phyloP scores from a whole-genome alignment of 2,797 vertebrate species.

The Lepus townsendii region DNA sequence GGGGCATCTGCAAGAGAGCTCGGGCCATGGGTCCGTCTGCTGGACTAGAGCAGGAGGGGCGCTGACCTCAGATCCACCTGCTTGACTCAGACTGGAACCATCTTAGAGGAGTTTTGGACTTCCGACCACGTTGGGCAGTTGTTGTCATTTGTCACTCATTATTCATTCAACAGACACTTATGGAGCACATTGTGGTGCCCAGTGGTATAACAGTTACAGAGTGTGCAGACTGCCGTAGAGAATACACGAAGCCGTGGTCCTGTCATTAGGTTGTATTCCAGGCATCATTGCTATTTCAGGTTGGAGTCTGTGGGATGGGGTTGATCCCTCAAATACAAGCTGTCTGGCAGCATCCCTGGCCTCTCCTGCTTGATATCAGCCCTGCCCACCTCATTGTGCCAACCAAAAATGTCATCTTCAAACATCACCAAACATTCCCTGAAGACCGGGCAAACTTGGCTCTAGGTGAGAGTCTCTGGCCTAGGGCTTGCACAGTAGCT shows the following conservation, averaged over 20 bases:
- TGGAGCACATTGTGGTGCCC: neutral
- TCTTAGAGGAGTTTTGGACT: neutral
- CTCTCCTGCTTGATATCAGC: slow-evolving; percentile 40
- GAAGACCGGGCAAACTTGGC: neutral
- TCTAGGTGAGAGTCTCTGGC: neutral
- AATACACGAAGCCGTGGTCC: neutral
- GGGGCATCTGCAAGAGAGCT: neutral
- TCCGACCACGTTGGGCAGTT: neutral
- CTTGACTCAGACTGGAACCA: neutral
- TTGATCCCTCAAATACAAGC: too few species aligned
- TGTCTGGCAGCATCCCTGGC: neutral
- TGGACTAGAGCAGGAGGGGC: neutral
- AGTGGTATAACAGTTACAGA: too few species aligned
- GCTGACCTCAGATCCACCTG: neutral
- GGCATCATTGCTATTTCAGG: neutral
- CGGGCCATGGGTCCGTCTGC: neutral
- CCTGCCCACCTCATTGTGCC: neutral
- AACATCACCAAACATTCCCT: neutral
- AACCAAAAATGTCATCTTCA: neutral
- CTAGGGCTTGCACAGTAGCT: neutral
- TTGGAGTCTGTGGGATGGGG: neutral
- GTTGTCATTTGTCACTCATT: neutral
- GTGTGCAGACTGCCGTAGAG: too few species aligned
- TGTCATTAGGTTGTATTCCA: neutral
- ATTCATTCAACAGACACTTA: neutral